phyloP scores from a whole-genome alignment of 1,140 invertebrate species.

The Penaeus japonicus region DNA sequence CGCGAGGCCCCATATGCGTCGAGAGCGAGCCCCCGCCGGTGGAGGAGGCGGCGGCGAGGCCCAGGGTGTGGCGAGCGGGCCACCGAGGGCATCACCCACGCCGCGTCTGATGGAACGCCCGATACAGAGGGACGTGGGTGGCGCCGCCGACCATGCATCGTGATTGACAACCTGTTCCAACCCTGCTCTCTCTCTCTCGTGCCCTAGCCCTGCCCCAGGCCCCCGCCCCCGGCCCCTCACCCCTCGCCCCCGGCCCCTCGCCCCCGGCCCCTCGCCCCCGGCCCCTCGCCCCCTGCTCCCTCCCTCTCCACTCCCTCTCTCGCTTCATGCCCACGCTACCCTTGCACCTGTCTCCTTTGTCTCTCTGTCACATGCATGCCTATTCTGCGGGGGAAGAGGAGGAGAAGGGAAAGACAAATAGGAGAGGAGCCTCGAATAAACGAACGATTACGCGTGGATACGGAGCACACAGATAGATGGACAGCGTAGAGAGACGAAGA shows the following conservation, averaged over 20 bases:
- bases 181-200: neutral
- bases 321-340: neutral
- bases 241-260: neutral
- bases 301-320: neutral
- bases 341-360: neutral
- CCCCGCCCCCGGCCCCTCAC: neutral
- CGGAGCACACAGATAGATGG: no score
- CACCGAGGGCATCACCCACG: neutral
- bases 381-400: neutral
- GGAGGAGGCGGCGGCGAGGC: neutral
- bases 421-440: no score
- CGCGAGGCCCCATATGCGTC: neutral
- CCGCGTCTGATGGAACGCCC: conserved; percentile 9
- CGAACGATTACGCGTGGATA: no score
- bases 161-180: conserved; percentile 35
- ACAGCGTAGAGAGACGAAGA: neutral
- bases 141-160: neutral
- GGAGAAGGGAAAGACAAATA: neutral
- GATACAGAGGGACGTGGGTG: conserved; percentile 25
- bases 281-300: no score
- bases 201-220: neutral
- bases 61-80: neutral
- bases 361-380: neutral
- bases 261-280: neutral
- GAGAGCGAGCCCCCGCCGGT: neutral